Evolutionary conservation across 2,888 invertebrate genomes (phyloP).

Genomic region (Leucozona laternaria): DNA sequence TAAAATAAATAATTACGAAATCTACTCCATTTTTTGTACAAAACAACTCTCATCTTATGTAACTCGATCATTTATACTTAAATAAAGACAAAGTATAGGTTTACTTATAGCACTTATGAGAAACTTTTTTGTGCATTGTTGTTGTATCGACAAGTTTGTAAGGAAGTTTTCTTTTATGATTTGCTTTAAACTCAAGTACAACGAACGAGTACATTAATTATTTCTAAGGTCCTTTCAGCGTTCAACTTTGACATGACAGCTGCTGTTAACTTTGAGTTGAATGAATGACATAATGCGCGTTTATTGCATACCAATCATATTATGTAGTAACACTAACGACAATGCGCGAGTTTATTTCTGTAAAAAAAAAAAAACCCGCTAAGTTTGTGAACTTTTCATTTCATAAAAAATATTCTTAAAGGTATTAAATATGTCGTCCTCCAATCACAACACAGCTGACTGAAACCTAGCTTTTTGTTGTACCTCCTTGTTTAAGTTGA

Average conservation of each 20-base stretch:
- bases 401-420: constrained; percentile 49
- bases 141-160: background rate
- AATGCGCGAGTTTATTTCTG: constrained; percentile 19
- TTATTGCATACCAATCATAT: constrained; percentile 17
- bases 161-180: background rate
- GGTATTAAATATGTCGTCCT: constrained; percentile 56
- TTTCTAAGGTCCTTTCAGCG: constrained; percentile 41
- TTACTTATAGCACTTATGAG: too few species aligned
- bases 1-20: too few species aligned
- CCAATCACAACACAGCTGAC: background rate
- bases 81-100: background rate
- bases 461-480: constrained; percentile 17
- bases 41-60: background rate
- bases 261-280: constrained; percentile 68
- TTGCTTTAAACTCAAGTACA: constrained; percentile 38
- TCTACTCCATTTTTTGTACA: too few species aligned
- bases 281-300: constrained; percentile 53
- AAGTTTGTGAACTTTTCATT: constrained; percentile 21
- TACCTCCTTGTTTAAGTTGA: constrained; percentile 56
- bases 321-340: background rate
- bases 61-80: background rate
- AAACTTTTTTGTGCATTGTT: background rate
- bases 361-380: constrained; percentile 34
- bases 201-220: constrained; percentile 57
- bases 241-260: constrained; percentile 64